These are phyloP conservation scores for Ranitomeya variabilis DNA, from an alignment of 2,113 vertebrate species.

Conservation along the genomic window DNA sequence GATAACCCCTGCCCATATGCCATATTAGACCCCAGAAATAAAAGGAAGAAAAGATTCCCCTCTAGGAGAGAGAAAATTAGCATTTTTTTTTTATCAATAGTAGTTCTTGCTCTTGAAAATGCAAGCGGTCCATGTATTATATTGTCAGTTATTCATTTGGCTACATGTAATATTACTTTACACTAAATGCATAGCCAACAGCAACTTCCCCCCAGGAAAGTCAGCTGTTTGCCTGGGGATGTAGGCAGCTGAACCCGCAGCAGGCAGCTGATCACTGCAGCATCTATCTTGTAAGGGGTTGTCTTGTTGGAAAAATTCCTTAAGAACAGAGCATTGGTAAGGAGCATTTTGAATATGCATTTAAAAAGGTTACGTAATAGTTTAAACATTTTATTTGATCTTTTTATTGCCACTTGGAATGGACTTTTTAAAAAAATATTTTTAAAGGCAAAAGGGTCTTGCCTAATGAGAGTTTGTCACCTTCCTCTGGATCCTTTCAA, in stretches of 20 bases:
- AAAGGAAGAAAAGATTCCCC: no score
- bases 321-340: neutral
- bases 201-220: neutral
- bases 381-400: neutral
- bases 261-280: no score
- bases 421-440: no score
- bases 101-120: neutral
- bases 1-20: no score
- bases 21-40: no score
- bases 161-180: neutral
- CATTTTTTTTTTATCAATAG: no score
- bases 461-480: neutral
- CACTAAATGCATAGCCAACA: neutral
- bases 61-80: no score
- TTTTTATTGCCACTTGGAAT: neutral
- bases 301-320: neutral
- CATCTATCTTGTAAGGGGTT: neutral
- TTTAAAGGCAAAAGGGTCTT: neutral
- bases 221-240: no score
- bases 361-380: neutral
- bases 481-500: slow-evolving; percentile 2
- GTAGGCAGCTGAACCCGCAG: no score
- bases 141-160: neutral
- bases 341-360: neutral
- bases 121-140: neutral